phyloP scores from a whole-genome alignment of 2,113 vertebrate genomes.

The Nothobranchius kuhntae region DNA sequence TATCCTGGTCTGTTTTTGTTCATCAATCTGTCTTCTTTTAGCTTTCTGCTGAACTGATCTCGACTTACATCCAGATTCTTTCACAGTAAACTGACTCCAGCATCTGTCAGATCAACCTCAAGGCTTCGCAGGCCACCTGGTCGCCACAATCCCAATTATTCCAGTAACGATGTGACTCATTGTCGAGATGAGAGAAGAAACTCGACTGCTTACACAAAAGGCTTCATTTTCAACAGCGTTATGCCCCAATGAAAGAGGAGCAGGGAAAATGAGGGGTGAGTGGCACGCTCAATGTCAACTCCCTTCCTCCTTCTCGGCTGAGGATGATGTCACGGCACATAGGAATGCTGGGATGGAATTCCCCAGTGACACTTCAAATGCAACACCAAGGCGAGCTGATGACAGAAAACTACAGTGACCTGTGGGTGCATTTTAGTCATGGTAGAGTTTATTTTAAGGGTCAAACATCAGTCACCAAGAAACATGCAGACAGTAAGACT shows the following conservation, averaged over 20 bases:
- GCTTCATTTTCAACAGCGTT: constrained; percentile 31
- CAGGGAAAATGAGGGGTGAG: constrained; percentile 39
- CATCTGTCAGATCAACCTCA: constrained; percentile 18
- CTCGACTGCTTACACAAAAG: constrained; percentile 23
- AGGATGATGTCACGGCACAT: constrained; percentile 51
- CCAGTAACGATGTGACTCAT: constrained; percentile 53
- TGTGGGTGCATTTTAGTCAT: constrained; percentile 33
- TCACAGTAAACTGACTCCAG: constrained; percentile 2
- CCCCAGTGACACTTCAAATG: constrained; percentile 57
- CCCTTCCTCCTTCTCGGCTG: not conserved
- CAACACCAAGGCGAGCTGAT: constrained; percentile 30
- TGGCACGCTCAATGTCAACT: not conserved
- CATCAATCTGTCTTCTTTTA: constrained; percentile 44
- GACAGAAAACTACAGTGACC: constrained; percentile 24
- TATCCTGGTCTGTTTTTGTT: not conserved
- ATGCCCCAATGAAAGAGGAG: constrained; percentile 18
- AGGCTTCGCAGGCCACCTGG: constrained; percentile 62
- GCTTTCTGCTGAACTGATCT: constrained; percentile 38
- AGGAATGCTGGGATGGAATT: constrained; percentile 55
- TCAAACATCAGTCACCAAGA: constrained; percentile 44
- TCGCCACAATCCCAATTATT: constrained; percentile 52
- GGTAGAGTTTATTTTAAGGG: constrained; percentile 40
- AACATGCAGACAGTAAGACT: constrained; percentile 22
- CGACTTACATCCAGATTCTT: constrained; percentile 10
- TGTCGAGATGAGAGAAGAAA: constrained; percentile 43